Evolutionary conservation across 1,140 invertebrate species (phyloP), one percentile per base, ranked within the genome.

Genomic region (Anagrus nilaparvatae): DNA sequence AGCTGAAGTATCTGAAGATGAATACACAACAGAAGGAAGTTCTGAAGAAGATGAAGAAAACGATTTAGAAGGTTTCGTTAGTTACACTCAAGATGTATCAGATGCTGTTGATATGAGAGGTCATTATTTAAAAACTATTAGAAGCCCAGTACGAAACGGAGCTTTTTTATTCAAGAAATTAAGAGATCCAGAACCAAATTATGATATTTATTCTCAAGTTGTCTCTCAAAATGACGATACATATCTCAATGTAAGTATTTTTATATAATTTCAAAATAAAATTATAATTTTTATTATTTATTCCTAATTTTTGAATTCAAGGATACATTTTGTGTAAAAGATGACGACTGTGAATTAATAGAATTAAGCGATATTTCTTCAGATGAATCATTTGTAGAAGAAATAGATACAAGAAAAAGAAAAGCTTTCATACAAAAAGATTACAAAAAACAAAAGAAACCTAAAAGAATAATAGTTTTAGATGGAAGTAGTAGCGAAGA

Each of bases 121-220:
- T 4, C 64, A 74, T 44, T 81, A 81, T 55, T 53, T 81, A 16
- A 70, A 71, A 44, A 73, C 74, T 14, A 50, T 74, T 3, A 62
- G 61, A 40, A 61, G 60, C 1, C 3, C 32, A 0, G 47, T 40
- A 25, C 39, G 12, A 36, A 25, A 37, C 1, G 47, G 50, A 0
- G 48, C 36, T 5, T 65, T 61, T 36, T 2, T 55, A 27, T 48
- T 66, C 3, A 57, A 48, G 16, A 24, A 54, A 42, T 37, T 46
- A 7, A 56, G 39, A 8, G 16, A 40, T 5, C 21, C 37, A 5
- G 19, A 37, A 13, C 16, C 54, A 1, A 21, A 49, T 18, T 10
- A 39, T n/a, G 46, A 59, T 21, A 48, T 67, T 16, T 67, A 51
- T 35, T 66, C 64, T 0, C 61, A 65, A 34, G 10, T 50, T 5